These are phyloP conservation scores for Hyalella azteca DNA, from an alignment of 2,888 invertebrate genomes.

Conservation along the genomic window DNA sequence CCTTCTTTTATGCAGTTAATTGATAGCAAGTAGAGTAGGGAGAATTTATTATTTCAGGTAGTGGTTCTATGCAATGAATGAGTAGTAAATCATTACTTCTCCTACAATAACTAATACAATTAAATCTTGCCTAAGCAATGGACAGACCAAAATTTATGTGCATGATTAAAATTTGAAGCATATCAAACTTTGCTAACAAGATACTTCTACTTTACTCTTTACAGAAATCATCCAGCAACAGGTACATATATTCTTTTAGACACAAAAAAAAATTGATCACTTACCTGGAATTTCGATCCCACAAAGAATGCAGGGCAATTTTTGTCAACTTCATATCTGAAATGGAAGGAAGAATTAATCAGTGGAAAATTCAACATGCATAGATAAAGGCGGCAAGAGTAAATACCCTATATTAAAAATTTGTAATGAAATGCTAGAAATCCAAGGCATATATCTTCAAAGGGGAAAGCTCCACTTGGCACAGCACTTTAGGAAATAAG, in stretches of 20 bases:
- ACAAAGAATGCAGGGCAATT: conserved; percentile 13
- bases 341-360: not conserved
- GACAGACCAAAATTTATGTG: no score
- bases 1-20: no score
- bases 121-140: not conserved
- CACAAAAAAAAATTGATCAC: not conserved
- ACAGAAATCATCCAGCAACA: not conserved
- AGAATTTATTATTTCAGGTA: no score
- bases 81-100: no score
- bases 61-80: no score
- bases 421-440: no score
- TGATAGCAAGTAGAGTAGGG: no score
- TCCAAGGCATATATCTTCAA: no score
- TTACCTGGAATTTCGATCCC: conserved; percentile 15
- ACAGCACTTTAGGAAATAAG: no score
- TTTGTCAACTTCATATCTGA: not conserved
- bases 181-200: not conserved
- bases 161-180: not conserved
- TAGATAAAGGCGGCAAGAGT: not conserved
- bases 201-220: not conserved
- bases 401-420: not conserved
- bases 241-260: no score
- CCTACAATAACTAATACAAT: not conserved
- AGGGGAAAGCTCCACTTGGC: no score
- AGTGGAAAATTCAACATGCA: no score